Evolutionary conservation across 2,113 vertebrate genomes (phyloP).

Genomic region (Opisthocomus hoazin): DNA sequence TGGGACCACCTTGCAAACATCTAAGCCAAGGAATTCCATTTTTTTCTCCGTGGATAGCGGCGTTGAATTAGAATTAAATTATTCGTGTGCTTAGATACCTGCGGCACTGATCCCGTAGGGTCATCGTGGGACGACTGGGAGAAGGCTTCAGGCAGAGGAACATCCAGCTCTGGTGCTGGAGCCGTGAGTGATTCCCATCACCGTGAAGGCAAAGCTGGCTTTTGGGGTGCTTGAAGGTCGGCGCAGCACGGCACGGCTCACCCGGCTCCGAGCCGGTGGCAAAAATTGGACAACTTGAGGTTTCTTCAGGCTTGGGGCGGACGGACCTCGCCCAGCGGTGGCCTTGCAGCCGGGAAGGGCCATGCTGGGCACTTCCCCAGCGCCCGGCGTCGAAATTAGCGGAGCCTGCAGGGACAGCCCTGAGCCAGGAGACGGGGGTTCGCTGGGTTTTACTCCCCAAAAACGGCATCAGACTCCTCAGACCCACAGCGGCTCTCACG

Average conservation of each 20-base stretch:
- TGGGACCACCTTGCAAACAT: neutral
- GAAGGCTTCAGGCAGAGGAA: neutral
- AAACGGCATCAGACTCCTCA: neutral
- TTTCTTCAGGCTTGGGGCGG: neutral
- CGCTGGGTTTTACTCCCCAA: neutral
- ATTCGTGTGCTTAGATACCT: neutral
- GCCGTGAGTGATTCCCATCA: rapidly evolving
- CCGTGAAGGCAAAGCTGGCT: neutral
- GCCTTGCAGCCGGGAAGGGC: neutral
- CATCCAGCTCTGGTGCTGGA: neutral
- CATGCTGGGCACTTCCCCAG: neutral
- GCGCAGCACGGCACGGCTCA: neutral
- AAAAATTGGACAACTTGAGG: neutral
- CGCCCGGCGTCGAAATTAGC: neutral
- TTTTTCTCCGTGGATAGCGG: neutral
- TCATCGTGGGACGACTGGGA: neutral
- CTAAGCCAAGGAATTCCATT: neutral
- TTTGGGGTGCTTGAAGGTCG: neutral
- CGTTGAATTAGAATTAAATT: neutral
- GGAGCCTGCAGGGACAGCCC: neutral
- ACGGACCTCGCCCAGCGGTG: neutral
- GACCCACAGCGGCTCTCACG: neutral
- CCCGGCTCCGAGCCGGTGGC: neutral
- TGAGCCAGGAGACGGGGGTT: neutral
- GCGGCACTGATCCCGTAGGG: no score